These are phyloP conservation scores for Falco rusticolus DNA, from an alignment of 2,797 vertebrate genomes.

Conservation along the genomic window DNA sequence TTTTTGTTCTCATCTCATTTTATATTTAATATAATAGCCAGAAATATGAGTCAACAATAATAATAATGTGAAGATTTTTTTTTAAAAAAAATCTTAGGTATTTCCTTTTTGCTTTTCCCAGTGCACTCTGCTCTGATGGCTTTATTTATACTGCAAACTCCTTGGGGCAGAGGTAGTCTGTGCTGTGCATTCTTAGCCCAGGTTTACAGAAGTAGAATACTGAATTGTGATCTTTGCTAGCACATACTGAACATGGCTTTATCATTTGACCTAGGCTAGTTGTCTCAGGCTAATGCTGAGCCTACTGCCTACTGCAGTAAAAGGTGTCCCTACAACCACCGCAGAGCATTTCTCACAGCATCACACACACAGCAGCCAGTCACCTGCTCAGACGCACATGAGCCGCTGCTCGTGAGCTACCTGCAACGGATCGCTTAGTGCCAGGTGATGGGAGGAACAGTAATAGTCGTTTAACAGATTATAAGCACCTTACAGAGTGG, in stretches of 20 bases:
- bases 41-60: slow-evolving; percentile 70
- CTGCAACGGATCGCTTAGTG: neutral
- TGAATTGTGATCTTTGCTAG: neutral
- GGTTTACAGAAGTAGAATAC: neutral
- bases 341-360: neutral
- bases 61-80: slow-evolving; percentile 25
- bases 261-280: neutral
- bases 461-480: neutral
- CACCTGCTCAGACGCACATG: accelerated
- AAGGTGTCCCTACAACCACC: neutral
- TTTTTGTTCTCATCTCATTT: slow-evolving; percentile 54
- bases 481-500: accelerated
- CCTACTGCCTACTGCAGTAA: neutral
- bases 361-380: neutral
- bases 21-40: slow-evolving; percentile 65
- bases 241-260: accelerated
- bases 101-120: slow-evolving; percentile 51
- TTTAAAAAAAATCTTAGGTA: neutral
- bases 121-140: neutral
- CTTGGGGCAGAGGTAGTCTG: neutral
- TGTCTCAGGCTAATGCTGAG: neutral
- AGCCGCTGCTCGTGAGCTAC: neutral
- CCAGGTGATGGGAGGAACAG: neutral
- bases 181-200: neutral
- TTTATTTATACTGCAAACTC: neutral